A percentile compares a stretch with the other conserved stretches of the same genome.
Conservation (phyloP, 1,140 invertebrate genomes). For the Diachasma alloeum region DNA sequence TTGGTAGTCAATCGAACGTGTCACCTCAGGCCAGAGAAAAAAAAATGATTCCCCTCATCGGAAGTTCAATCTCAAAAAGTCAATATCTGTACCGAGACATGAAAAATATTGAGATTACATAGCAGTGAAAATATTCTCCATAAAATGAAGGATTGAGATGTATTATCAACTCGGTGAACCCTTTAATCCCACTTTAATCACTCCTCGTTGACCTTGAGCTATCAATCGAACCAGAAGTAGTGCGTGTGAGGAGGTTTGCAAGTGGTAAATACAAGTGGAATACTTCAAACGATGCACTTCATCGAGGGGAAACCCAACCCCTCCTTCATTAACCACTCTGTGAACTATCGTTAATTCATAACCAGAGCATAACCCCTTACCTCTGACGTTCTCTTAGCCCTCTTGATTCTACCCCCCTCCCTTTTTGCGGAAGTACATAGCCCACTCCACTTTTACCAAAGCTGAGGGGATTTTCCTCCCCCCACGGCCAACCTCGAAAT, state of each 20-base stretch:
- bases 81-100: background rate
- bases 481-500: background rate
- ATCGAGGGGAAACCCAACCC: background rate
- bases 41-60: constrained; percentile 5
- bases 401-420: background rate
- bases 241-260: background rate
- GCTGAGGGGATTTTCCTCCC: background rate
- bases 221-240: background rate
- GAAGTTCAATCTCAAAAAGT: background rate
- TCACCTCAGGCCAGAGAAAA: background rate
- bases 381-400: background rate
- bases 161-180: background rate
- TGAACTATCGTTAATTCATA: constrained; percentile 7
- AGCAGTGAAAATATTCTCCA: background rate
- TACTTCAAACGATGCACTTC: background rate
- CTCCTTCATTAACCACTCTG: background rate
- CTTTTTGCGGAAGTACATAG: background rate
- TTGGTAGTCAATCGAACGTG: constrained; percentile 18
- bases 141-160: background rate
- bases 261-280: background rate
- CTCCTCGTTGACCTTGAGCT: background rate
- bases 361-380: background rate
- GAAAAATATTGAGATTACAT: background rate
- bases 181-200: background rate
- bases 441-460: background rate